Evolutionary conservation across 2,888 invertebrate species (phyloP), one percentile per base, ranked within the genome.

Genomic region (Lasioglossum morio): DNA sequence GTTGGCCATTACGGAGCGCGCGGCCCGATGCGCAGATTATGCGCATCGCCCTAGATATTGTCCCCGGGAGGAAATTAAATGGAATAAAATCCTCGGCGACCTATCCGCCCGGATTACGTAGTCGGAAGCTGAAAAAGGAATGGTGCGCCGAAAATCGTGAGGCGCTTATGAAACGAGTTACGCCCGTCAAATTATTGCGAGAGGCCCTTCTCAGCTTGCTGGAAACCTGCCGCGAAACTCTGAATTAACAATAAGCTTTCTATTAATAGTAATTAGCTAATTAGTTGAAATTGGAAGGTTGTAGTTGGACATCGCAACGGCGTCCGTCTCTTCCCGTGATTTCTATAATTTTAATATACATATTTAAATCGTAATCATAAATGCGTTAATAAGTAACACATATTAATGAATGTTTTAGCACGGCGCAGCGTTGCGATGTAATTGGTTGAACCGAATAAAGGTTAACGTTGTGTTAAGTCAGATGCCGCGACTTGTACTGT

Each of bases 21-120:
- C 73, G 60, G 77, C 27, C 48, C 85, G 53, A 86, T 86, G 76
- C 53, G 72, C 86, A 63, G 86, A 86, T 86, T 86, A 86, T 86
- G 78, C 86, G 73, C 40, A 34, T 74, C 76, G 73, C 82, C 40
- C 48, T 81, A 79, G 82, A 82, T 86, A 86, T 86, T 76, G 76
- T 86, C 69, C 86, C 86, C 82, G 60, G 37, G 86, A 82, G 86
- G 86, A 86, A 86, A 86, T 86, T 86, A 86, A 86, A 86, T 72
- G 86, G 79, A 86, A 86, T 86, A 86, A 86, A 86, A 79, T 72
- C 57, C 57, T 37, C 66, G n/a, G 43, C 53, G 46, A 60, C 75
- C 66, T 57, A 48, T 69, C 72, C 72, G 8, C 66, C 46, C 63
- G 70, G 48, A 85, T 86, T 73, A 48, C 70, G 57, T 4, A 23